These are phyloP conservation scores for Atethmia centrago DNA, from an alignment of 2,888 invertebrate species.

Conservation along the genomic window DNA sequence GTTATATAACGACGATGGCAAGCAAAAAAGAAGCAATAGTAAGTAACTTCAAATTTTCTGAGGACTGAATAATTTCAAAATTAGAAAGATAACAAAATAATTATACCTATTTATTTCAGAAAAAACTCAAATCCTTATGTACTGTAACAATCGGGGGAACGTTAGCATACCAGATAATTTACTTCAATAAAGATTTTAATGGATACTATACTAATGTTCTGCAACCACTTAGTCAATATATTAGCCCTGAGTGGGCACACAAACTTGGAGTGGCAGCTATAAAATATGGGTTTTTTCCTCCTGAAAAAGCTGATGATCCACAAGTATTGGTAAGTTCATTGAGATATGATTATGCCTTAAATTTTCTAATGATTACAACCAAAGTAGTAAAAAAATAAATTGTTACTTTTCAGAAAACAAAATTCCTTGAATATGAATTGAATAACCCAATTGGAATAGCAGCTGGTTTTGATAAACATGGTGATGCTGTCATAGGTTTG, in stretches of 20 bases:
- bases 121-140: slow-evolving; percentile 92
- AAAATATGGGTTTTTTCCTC: slow-evolving; percentile 94
- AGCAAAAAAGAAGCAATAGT: slow-evolving; percentile 45
- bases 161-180: slow-evolving; percentile 92
- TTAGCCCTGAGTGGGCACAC: slow-evolving; percentile 96
- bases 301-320: slow-evolving; percentile 91
- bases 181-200: slow-evolving; percentile 94
- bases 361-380: neutral
- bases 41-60: neutral
- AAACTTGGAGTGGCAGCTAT: slow-evolving; percentile 93
- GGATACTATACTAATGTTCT: slow-evolving; percentile 94
- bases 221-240: slow-evolving; percentile 92
- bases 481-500: slow-evolving; percentile 96
- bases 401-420: slow-evolving; percentile 90
- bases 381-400: neutral
- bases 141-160: slow-evolving; percentile 92
- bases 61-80: neutral
- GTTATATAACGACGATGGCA: slow-evolving; percentile 32
- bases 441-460: slow-evolving; percentile 99
- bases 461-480: slow-evolving; percentile 99
- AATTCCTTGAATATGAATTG: slow-evolving; percentile 93
- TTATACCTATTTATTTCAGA: slow-evolving; percentile 82
- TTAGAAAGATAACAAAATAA: neutral
- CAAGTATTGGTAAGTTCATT: slow-evolving; percentile 90
- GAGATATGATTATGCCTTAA: neutral